Conservation (phyloP, 1,140 invertebrate genomes). For the Plodia interpunctella region DNA sequence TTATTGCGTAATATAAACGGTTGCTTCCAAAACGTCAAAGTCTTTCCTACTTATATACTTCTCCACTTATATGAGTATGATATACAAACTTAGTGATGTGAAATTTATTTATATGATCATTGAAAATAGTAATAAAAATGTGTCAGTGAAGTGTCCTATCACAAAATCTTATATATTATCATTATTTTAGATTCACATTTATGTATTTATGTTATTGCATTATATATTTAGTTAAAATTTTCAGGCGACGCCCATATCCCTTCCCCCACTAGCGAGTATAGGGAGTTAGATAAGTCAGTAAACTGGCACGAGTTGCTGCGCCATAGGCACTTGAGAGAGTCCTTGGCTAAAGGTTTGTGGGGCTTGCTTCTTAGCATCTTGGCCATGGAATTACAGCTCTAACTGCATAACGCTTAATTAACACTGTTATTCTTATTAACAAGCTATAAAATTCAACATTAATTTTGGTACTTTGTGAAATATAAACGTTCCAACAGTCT, state of each 20-base stretch:
- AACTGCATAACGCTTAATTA: background rate
- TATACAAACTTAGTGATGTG: no score
- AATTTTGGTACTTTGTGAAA: no score
- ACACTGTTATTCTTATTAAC: no score
- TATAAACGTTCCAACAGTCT: no score
- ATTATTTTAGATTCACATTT: background rate
- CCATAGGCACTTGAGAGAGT: slow-evolving; percentile 43
- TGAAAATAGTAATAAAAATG: no score
- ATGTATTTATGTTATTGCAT: background rate
- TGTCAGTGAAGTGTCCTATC: no score
- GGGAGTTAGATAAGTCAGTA: slow-evolving; percentile 72
- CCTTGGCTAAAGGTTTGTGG: slow-evolving; percentile 70
- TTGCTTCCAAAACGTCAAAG: no score
- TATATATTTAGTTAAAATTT: slow-evolving; percentile 52
- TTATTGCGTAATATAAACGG: no score
- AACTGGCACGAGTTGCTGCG: slow-evolving; percentile 66
- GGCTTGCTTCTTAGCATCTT: slow-evolving; percentile 40
- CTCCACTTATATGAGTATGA: no score
- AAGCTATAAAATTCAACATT: no score
- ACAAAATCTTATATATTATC: background rate
- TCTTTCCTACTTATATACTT: no score
- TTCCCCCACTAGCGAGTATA: slow-evolving; percentile 63
- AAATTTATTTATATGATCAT: no score
- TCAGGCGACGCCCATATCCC: slow-evolving; percentile 60
- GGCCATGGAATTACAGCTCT: background rate